Conservation (phyloP, 1,140 invertebrate genomes). For the Trypoxylus dichotomus region DNA sequence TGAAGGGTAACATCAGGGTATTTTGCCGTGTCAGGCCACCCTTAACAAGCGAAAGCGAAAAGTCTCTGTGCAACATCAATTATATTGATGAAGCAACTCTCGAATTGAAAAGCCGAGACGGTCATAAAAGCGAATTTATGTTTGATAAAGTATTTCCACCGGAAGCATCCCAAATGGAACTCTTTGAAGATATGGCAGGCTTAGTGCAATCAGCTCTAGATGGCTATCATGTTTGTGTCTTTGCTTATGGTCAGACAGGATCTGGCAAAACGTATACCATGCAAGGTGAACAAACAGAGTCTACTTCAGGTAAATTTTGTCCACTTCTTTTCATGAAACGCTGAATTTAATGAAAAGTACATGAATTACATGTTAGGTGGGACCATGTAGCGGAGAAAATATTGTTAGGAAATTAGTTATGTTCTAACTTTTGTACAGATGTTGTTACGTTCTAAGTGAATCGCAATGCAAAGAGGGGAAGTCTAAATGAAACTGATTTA, state of each 20-base stretch:
- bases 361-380: no score
- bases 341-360: no score
- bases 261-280: slow-evolving; percentile 90
- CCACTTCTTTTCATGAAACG: neutral
- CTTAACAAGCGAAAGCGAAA: slow-evolving; percentile 48
- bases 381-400: no score
- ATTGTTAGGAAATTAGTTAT: no score
- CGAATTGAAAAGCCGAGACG: slow-evolving; percentile 52
- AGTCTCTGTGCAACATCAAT: slow-evolving; percentile 53
- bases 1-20: slow-evolving; percentile 70
- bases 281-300: slow-evolving; percentile 61
- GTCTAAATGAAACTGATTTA: no score
- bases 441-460: no score
- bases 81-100: slow-evolving; percentile 56
- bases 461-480: no score
- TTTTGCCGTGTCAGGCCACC: slow-evolving; percentile 70
- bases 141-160: slow-evolving; percentile 70
- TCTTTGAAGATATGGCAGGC: slow-evolving; percentile 71
- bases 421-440: no score
- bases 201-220: slow-evolving; percentile 84
- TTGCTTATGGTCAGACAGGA: slow-evolving; percentile 95
- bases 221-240: slow-evolving; percentile 95
- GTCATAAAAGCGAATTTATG: slow-evolving; percentile 59
- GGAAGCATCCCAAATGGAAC: slow-evolving; percentile 59
- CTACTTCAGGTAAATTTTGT: slow-evolving; percentile 52